Percentiles rank a stretch among this genome's conserved stretches.
Evolutionary conservation across 2,113 vertebrate genomes (phyloP).

Genomic region (Amazona vittata): DNA sequence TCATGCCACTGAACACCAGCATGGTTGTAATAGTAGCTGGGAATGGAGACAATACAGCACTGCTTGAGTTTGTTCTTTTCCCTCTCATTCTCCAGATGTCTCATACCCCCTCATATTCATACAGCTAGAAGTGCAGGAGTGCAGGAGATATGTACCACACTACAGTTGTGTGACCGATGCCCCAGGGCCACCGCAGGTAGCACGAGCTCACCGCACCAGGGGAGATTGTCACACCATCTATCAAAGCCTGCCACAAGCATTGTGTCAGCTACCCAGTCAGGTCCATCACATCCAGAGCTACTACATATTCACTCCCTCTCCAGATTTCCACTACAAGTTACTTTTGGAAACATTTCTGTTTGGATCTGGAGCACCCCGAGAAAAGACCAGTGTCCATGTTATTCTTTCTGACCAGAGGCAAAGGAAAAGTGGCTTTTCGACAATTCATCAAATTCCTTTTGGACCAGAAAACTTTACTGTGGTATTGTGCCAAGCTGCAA

Average conservation of each 20-base stretch:
- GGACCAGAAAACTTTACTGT: neutral
- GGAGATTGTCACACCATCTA: neutral
- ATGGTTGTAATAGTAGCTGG: neutral
- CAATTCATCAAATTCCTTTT: constrained; percentile 53
- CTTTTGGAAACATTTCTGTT: neutral
- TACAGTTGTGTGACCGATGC: neutral
- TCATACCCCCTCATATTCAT: neutral
- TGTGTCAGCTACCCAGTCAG: neutral
- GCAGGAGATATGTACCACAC: neutral
- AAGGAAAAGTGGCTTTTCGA: constrained; percentile 46
- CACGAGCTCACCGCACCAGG: rapidly evolving
- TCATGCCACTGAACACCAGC: neutral
- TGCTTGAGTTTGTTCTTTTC: neutral
- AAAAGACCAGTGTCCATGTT: constrained; percentile 29
- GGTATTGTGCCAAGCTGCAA: constrained; percentile 12
- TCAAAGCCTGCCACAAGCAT: neutral
- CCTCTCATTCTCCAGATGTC: neutral
- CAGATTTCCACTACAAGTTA: neutral
- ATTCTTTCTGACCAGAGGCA: constrained; percentile 60
- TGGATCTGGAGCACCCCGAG: neutral
- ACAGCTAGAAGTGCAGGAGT: neutral
- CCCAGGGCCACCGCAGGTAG: neutral
- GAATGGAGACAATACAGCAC: rapidly evolving
- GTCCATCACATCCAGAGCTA: neutral
- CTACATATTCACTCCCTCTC: neutral